Evolutionary conservation across 2,797 vertebrate genomes (phyloP), one percentile per base, ranked within the genome.

Genomic region (Acanthornis magna): DNA sequence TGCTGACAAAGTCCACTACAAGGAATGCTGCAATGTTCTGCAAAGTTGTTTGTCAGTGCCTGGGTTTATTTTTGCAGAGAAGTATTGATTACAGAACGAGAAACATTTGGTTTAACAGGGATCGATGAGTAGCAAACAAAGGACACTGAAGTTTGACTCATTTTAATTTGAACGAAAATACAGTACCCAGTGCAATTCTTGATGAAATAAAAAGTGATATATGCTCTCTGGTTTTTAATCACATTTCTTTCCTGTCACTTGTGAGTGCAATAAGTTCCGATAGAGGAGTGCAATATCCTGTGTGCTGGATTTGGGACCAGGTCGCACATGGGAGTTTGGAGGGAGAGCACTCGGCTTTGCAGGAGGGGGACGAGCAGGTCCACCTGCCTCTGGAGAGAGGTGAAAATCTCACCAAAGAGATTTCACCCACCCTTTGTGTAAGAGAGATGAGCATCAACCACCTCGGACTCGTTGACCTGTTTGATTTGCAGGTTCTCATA

Each of bases 51-150:
- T 97, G 93, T 97, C 97, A 96, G 86, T 96, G 96, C 92, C 94
- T 93, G 5, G 67, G 95, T 94, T 97, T 97, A 96, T 97, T 98
- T 98, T 97, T 77, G 86, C 95, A 93, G 96, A 94, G 95, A 93
- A 88, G 82, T 97, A 98, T 98, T 96, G 98, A 98, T 98, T 97
- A 94, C 95, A 88, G 95, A 94, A 96, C 93, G 96, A 96, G 97
- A 98, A 98, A 96, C 96, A 97, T 97, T 98, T 97, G 96, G 94
- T 97, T 97, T 97, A 98, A 97, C 92, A 96, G 92, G 77, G 63
- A 93, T 98, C 96, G 72, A 97, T 98, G 93, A 95, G 83, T 93
- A 96, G 90, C 96, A 96, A 96, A 97, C 96, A 97, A 97, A 98
- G 89, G 95, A 95, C 73, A 55, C 93, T 95, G 95, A 97, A 85